Percentiles rank a stretch among this genome's conserved stretches.
Evolutionary conservation across 2,888 invertebrate species (phyloP).

Genomic region (Agonopterix subpropinquella): DNA sequence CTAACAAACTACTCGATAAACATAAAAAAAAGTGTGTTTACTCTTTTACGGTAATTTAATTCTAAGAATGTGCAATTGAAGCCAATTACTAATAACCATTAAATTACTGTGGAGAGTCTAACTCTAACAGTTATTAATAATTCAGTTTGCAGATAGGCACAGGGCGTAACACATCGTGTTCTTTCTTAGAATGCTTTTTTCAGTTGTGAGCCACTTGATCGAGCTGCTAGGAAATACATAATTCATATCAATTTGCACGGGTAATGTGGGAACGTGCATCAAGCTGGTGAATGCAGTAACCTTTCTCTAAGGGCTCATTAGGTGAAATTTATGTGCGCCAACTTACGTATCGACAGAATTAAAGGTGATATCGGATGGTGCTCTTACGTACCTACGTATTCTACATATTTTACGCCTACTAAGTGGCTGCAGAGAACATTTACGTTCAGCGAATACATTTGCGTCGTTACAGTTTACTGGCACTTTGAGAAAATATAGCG

Average conservation of each 20-base stretch:
- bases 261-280: constrained; percentile 54
- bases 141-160: constrained; percentile 29
- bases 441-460: constrained; percentile 30
- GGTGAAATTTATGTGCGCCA: constrained; percentile 39
- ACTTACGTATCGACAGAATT: constrained; percentile 20
- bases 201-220: constrained; percentile 39
- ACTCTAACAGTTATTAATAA: constrained; percentile 22
- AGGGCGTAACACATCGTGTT: constrained; percentile 35
- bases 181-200: constrained; percentile 36
- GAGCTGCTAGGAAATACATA: constrained; percentile 44
- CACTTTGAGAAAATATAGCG: constrained; percentile 36
- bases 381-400: constrained; percentile 16
- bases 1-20: not conserved
- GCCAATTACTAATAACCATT: constrained; percentile 5
- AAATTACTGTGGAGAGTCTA: constrained; percentile 6
- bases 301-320: constrained; percentile 55
- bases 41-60: not conserved
- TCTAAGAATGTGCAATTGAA: not conserved
- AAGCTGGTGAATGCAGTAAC: constrained; percentile 38
- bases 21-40: not conserved
- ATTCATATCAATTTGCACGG: constrained; percentile 53
- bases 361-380: constrained; percentile 26
- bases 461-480: constrained; percentile 34
- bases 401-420: constrained; percentile 24
- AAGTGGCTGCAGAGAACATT: constrained; percentile 19